Evolutionary conservation across 2,888 invertebrate species (phyloP), one percentile per base, ranked within the genome.

Genomic region (Charanyca ferruginea): DNA sequence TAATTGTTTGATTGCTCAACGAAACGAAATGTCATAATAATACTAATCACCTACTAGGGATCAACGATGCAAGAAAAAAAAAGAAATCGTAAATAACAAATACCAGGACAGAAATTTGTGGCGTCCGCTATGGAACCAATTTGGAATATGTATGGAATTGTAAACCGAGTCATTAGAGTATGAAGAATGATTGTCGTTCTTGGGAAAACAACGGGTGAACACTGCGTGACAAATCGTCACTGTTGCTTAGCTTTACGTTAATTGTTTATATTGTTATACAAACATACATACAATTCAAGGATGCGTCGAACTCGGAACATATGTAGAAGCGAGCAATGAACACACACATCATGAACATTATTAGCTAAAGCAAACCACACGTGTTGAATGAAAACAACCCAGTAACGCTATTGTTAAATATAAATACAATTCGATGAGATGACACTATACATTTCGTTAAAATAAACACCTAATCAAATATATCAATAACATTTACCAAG

Each of bases 351-450:
- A 65, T 60, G 57, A 57, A 54, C 42, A 60, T 73, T 66, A 47
- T 45, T 41, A 61, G 48, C 60, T 64, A 63, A 45, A 55, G 48
- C 45, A 55, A 52, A 63, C 49, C 55, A 62, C 73, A 79, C 72
- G 79, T 79, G 80, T 67, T 66, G 59, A 68, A 68, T 79, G 59
- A 81, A 81, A 84, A 83, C 76, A 81, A 76, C 59, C 58, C 67
- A 78, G 69, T 67, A 65, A 79, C 73, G 66, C 57, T 72, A 80
- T 77, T 74, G 68, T 77, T 73, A 54, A 79, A 75, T 71, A 38
- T 38, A 65, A 57, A 55, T 51, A 59, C 58, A 64, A 66, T 44
- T 51, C 52, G 62, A 66, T 70, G 73, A 74, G 73, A 73, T 75
- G 77, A 71, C 68, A 66, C 41, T 62, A 62, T 25, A 60, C 35